Evolutionary conservation across 2,797 vertebrate genomes (phyloP), one percentile per base, ranked within the genome.

Genomic region (Gallirallus australis): DNA sequence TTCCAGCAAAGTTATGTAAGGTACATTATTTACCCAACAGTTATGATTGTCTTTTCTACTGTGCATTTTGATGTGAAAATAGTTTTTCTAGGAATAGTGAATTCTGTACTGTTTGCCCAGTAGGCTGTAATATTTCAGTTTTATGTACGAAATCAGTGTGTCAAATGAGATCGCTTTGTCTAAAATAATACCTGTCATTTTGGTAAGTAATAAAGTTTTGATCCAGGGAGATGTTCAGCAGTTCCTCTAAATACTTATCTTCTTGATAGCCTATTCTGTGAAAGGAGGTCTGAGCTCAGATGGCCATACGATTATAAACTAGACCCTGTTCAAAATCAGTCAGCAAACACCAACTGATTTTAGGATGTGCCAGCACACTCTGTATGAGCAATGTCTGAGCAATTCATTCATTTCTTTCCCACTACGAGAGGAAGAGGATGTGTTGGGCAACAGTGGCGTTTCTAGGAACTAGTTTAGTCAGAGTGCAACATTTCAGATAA

Each of bases 141-240:
- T 57, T 54, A 18, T 0, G 0, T 25, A 33, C 5, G 50, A 10
- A 81, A 69, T 30, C 0, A 0, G 4, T 61, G 30, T 28, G 40
- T 63, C 24, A 70, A 47, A 17, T 68, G 42, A 64, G 23, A 27
- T 79, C 56, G 28, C 37, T 80, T 59, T 82, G 45, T 73, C 56
- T 71, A 13, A 89, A 82, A 47, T 50, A 37, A 28, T 13, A 19
- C 6, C 28, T 89, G 53, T 5, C 27, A 64, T 7, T 89, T 85
- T 66, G 33, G 30, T 59, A 85, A 86, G 66, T 15, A 60, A 24
- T 27, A 8, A 72, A 77, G 25, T 40, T 78, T 69, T 79, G 56
- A 31, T 80, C 42, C 50, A 81, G 15, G 33, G n/a, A 50, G 60
- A 2, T 40, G 17, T 0, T 80, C 79, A 81, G 57, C 39, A 75